Percentiles rank a stretch among this genome's conserved stretches.
phyloP scores from a whole-genome alignment of 2,113 vertebrate species.

The Elachura formosa region DNA sequence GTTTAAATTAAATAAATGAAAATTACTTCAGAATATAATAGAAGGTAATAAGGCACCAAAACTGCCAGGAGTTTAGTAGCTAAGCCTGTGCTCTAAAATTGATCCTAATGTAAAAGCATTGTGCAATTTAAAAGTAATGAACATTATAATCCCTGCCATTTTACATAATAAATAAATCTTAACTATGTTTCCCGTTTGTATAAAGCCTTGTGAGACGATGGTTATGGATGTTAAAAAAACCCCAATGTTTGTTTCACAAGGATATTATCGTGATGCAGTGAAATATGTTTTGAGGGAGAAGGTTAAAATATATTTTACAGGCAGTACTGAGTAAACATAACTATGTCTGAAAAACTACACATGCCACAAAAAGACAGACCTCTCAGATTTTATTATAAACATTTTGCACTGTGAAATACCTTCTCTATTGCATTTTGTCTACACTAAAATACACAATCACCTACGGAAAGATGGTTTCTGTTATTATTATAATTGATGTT shows the following conservation, averaged over 20 bases:
- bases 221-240: background rate
- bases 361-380: background rate
- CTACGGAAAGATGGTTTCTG: background rate
- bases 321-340: background rate
- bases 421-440: background rate
- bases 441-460: background rate
- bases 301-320: slow-evolving; percentile 9
- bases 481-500: background rate
- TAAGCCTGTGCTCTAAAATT: slow-evolving; percentile 63
- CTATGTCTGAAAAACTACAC: background rate
- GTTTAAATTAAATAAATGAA: slow-evolving; percentile 64
- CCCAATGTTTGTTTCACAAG: slow-evolving; percentile 31
- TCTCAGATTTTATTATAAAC: background rate
- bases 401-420: background rate
- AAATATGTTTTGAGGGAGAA: slow-evolving; percentile 2
- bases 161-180: slow-evolving; percentile 65
- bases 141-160: slow-evolving; percentile 47
- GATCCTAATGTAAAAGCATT: slow-evolving; percentile 60
- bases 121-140: slow-evolving; percentile 58
- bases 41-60: slow-evolving; percentile 63
- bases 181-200: slow-evolving; percentile 24
- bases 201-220: background rate
- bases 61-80: slow-evolving; percentile 54
- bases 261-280: slow-evolving; percentile 10
- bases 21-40: slow-evolving; percentile 64